A percentile compares a stretch with the other conserved stretches of the same genome.
phyloP scores from a whole-genome alignment of 2,113 vertebrate genomes.

The Lontra canadensis region DNA sequence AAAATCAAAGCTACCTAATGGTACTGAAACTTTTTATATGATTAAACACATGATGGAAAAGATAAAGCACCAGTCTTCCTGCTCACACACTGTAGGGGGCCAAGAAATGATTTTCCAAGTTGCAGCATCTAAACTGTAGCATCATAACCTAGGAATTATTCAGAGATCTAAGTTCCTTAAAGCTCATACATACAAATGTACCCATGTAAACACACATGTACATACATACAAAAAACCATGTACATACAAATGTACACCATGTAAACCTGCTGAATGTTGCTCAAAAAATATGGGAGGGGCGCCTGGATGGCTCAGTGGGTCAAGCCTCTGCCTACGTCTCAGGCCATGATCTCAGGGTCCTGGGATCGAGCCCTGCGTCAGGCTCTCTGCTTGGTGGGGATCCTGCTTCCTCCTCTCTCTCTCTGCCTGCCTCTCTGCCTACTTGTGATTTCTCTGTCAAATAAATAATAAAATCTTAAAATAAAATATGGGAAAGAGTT shows the following conservation, averaged over 20 bases:
- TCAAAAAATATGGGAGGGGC: background rate
- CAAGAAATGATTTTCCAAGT: constrained; percentile 8
- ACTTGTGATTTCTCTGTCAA: too few relatives aligned
- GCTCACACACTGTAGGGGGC: background rate
- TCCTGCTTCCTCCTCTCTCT: too few relatives aligned
- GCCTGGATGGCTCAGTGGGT: too few relatives aligned
- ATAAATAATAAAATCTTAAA: too few relatives aligned
- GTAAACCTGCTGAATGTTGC: background rate
- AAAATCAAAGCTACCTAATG: constrained; percentile 29
- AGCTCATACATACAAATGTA: background rate
- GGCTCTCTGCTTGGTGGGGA: too few relatives aligned
- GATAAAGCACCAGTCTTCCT: background rate
- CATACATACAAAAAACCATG: too few relatives aligned
- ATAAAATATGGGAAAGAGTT: background rate
- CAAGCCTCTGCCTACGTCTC: too few relatives aligned
- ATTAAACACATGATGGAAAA: background rate
- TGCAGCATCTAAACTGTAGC: background rate
- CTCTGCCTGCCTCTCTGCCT: too few relatives aligned
- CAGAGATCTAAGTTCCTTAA: background rate
- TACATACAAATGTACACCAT: background rate
- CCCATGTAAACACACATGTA: background rate
- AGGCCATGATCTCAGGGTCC: too few relatives aligned
- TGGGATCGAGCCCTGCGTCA: rapidly evolving
- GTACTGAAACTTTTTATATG: background rate
- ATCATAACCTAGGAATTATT: too few relatives aligned